Evolutionary conservation across 2,113 vertebrate species (phyloP).

Genomic region (Tragelaphus scriptus): DNA sequence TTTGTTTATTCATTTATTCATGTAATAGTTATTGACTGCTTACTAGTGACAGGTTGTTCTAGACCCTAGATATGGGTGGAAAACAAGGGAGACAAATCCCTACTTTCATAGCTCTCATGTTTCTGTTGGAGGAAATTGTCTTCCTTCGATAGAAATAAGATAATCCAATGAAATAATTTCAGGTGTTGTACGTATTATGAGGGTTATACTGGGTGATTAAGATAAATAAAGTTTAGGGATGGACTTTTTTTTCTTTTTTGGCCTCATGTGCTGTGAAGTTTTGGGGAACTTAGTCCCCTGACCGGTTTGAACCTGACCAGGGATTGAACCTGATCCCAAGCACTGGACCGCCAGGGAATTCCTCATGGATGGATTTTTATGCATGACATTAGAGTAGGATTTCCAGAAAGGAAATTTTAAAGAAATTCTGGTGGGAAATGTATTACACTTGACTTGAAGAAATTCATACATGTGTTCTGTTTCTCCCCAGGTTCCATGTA

Average conservation of each 20-base stretch:
- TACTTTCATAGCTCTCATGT: not conserved
- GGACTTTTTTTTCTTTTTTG: not conserved
- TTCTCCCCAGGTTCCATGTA: not conserved
- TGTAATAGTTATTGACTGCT: not conserved
- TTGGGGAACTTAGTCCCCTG: not conserved
- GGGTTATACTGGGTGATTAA: not conserved
- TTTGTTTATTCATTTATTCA: not conserved
- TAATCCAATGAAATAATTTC: not conserved
- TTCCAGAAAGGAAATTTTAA: not conserved
- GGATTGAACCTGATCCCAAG: not conserved
- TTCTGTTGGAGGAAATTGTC: not conserved
- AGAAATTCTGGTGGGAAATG: not conserved
- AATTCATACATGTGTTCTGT: not conserved
- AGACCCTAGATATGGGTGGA: not conserved
- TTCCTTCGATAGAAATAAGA: not conserved
- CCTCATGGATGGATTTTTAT: not conserved
- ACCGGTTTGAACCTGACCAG: not conserved
- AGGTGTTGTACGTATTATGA: not conserved
- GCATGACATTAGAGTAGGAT: not conserved
- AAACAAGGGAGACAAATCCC: not conserved
- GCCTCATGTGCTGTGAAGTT: not conserved
- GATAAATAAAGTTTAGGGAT: not conserved
- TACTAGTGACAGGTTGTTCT: not conserved
- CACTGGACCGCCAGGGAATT: not conserved
- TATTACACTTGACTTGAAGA: not conserved